These are phyloP conservation scores for Hipposideros larvatus DNA, from an alignment of 2,797 vertebrate species.

Conservation along the genomic window DNA sequence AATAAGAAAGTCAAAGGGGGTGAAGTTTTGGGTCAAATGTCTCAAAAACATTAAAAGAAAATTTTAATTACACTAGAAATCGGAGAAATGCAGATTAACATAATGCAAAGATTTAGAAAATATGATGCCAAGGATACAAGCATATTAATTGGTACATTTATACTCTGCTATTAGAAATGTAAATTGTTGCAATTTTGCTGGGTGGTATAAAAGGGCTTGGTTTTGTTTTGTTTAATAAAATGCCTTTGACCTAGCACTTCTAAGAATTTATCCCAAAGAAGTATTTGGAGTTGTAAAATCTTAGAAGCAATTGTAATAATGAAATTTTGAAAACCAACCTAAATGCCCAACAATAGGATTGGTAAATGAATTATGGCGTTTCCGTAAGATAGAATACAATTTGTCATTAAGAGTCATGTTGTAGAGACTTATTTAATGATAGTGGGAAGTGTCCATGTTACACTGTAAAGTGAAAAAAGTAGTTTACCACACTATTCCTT, in stretches of 20 bases:
- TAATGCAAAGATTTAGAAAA: constrained; percentile 26
- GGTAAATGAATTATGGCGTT: neutral
- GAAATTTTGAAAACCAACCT: constrained; percentile 45
- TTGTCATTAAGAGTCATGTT: constrained; percentile 44
- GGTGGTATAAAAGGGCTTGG: neutral
- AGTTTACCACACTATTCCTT: neutral
- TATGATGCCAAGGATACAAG: neutral
- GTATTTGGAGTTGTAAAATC: constrained; percentile 23
- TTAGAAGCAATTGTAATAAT: constrained; percentile 21
- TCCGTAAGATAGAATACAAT: neutral
- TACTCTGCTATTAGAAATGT: constrained; percentile 21
- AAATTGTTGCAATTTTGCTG: constrained; percentile 41
- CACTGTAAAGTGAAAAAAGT: neutral
- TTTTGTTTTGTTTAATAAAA: neutral
- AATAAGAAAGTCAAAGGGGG: constrained; percentile 9
- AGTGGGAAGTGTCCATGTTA: neutral
- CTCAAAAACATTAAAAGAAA: constrained; percentile 48
- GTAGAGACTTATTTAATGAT: neutral
- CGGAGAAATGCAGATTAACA: neutral
- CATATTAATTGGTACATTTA: constrained; percentile 35
- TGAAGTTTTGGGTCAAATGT: constrained; percentile 31
- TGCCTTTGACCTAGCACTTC: neutral
- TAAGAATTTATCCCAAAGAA: constrained; percentile 22
- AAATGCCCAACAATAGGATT: neutral
- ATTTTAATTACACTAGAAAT: constrained; percentile 29